Evolutionary conservation across 2,113 vertebrate species (phyloP).

Genomic region (Mungos mungo): DNA sequence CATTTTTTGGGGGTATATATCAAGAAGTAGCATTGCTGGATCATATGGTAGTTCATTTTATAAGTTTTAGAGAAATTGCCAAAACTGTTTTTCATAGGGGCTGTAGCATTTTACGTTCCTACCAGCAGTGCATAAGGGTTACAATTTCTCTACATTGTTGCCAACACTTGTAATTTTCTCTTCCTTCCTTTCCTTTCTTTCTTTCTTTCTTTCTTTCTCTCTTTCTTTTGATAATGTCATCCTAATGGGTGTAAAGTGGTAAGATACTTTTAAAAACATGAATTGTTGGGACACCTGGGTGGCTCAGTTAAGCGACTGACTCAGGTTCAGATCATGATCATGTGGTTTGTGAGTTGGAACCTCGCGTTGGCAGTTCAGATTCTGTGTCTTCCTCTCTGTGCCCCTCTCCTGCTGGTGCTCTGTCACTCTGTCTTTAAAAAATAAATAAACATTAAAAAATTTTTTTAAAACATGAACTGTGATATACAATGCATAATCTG

Average conservation of each 20-base stretch:
- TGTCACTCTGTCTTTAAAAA: too few species aligned
- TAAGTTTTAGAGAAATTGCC: neutral
- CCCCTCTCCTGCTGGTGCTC: too few species aligned
- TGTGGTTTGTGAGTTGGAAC: too few species aligned
- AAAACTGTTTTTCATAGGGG: neutral
- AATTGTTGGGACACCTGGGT: neutral
- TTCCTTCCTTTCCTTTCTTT: neutral
- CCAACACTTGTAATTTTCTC: neutral
- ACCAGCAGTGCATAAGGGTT: neutral
- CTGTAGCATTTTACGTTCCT: neutral
- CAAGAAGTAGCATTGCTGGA: neutral
- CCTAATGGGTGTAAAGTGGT: neutral
- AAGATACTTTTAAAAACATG: neutral
- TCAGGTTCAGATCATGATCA: too few species aligned
- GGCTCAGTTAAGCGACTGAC: too few species aligned
- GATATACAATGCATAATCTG: neutral
- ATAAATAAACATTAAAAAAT: too few species aligned
- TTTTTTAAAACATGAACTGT: neutral
- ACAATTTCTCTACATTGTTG: neutral
- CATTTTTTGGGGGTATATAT: neutral
- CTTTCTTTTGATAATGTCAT: neutral
- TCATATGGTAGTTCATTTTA: neutral
- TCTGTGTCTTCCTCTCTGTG: too few species aligned
- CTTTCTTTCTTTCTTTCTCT: neutral
- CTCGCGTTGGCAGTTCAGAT: too few species aligned